Conservation (phyloP, 1,140 invertebrate species). For the Sitophilus oryzae region DNA sequence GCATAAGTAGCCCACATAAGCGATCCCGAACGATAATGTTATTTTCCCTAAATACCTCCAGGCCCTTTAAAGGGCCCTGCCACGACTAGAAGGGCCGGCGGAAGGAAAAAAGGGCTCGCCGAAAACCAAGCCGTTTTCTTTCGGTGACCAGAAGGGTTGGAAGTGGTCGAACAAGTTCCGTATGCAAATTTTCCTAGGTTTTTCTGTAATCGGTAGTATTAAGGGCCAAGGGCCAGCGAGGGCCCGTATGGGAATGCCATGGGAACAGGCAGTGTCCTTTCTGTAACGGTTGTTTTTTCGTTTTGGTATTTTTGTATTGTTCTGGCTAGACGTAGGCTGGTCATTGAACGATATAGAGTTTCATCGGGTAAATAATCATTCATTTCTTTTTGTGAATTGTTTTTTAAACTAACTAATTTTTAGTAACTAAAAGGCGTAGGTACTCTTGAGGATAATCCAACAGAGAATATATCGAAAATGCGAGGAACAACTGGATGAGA, state of each 20-base stretch:
- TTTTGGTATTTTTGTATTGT: no score
- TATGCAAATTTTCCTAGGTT: conserved; percentile 6
- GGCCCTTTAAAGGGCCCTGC: background rate
- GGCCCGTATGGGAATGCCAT: conserved; percentile 5
- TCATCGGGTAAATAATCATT: no score
- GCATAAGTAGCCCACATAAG: background rate
- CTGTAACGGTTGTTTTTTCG: conserved; percentile 1
- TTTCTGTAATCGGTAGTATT: conserved; percentile 2
- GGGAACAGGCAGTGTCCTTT: background rate
- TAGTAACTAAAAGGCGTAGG: no score
- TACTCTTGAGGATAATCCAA: no score
- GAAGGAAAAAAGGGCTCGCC: background rate
- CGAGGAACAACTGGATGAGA: no score
- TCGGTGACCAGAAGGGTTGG: conserved; percentile 6
- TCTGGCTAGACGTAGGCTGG: no score
- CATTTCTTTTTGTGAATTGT: no score
- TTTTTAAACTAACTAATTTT: no score
- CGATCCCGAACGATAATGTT: conserved; percentile 6
- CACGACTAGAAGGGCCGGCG: background rate
- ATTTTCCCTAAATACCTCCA: background rate
- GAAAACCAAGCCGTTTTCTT: conserved; percentile 9
- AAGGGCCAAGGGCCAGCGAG: background rate
- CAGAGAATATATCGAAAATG: no score
- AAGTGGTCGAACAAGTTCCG: conserved; percentile 12
- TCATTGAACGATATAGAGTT: no score